These are phyloP conservation scores for Tauraco hartlaubi DNA, from an alignment of 2,797 vertebrate genomes.

Conservation along the genomic window DNA sequence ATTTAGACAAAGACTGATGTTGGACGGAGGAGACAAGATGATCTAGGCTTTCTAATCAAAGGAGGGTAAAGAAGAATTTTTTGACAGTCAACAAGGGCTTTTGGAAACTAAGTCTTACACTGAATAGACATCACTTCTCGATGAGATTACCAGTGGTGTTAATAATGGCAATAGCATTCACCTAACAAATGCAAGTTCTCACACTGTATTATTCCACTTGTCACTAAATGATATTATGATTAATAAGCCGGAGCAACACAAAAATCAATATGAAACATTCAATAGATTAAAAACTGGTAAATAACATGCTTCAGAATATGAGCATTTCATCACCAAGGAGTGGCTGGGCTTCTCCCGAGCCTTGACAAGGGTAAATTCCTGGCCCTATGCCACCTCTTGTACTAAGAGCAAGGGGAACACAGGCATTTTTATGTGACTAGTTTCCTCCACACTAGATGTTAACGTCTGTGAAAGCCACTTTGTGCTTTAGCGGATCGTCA, in stretches of 20 bases:
- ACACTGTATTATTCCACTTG: neutral
- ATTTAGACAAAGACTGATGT: neutral
- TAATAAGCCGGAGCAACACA: neutral
- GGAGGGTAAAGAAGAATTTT: neutral
- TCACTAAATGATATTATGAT: neutral
- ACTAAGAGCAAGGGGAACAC: neutral
- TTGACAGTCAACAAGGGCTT: neutral
- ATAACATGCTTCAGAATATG: neutral
- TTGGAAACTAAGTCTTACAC: neutral
- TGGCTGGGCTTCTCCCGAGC: neutral
- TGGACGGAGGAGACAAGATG: neutral
- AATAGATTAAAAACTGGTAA: neutral
- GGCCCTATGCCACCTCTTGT: neutral
- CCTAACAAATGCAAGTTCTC: neutral
- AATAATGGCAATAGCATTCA: neutral
- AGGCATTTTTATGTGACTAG: accelerated
- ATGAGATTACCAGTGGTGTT: neutral
- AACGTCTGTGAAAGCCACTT: neutral
- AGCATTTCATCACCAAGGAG: neutral
- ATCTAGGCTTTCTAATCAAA: neutral
- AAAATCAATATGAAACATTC: neutral
- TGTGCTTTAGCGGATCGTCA: neutral
- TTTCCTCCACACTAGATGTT: neutral
- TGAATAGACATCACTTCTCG: neutral
- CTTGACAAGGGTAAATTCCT: neutral